Evolutionary conservation across 1,140 invertebrate genomes (phyloP), one percentile per base, ranked within the genome.

Genomic region (Drosophila arizonae): DNA sequence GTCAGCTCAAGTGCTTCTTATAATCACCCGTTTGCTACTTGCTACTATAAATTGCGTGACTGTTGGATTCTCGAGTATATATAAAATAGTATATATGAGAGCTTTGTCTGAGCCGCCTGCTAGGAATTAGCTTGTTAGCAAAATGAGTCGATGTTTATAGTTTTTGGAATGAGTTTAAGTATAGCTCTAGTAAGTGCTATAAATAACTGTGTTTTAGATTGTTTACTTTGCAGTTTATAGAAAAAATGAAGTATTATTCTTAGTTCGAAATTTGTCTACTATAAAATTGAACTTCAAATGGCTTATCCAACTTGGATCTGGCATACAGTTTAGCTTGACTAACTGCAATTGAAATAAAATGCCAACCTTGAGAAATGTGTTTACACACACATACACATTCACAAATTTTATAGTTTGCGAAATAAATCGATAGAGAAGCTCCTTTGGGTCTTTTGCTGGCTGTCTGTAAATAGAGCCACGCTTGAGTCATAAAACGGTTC

Each of bases 1-100:
- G 50, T 30, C 64, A 82, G 79, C 71, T 86, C 72, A 82, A 86
- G 81, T 82, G 58, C 15, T 79, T 73, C 79, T 87, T 79, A 87
- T 52, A 72, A 79, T 61, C 61, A 55, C n/a, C 17, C 36, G 30
- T 68, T 68, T 62, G 33, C 43, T 62, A 43, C 43, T 69, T 61
- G 41, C 17, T 17, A 17, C 17, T 77, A 54, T 77, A 61, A 69
- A 67, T 85, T 81, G 81, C 84, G 82, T 86, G 81, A 87, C 82
- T 81, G 39, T 76, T 76, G 70, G 36, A 86, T 81, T 81, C 76
- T 58, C 63, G 46, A 55, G 72, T 73, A 54, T 46, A 55, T 24
- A 24, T 24, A 24, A 3, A 24, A 24, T 45, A 58, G 60, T 48
- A 66, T 57, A 45, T 50, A 15, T 48, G 36, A 41, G 36, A 52